A percentile compares a stretch with the other conserved stretches of the same genome.
Evolutionary conservation across 2,888 invertebrate species (phyloP).

Genomic region (Neria commutata): DNA sequence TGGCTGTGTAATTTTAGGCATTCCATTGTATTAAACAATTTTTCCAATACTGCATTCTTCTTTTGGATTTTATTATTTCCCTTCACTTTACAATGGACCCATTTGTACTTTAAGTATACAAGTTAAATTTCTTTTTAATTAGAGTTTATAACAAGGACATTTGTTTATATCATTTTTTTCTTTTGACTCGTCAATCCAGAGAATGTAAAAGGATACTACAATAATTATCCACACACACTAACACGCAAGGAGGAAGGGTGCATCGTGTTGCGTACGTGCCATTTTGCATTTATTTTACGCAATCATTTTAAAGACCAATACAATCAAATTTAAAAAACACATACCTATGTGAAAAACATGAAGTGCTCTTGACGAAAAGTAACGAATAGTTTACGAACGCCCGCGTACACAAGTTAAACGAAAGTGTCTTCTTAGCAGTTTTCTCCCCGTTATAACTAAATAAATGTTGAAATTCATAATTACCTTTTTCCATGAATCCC

Average conservation of each 20-base stretch:
- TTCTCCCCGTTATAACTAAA: conserved; percentile 4
- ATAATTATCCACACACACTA: too few species aligned
- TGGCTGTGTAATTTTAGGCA: conserved; percentile 21
- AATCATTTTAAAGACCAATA: background rate
- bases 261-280: conserved; percentile 34
- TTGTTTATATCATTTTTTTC: too few species aligned
- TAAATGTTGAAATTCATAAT: conserved; percentile 25
- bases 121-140: too few species aligned
- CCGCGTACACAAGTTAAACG: too few species aligned
- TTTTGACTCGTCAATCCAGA: too few species aligned
- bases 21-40: conserved; percentile 31
- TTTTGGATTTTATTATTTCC: conserved; percentile 6
- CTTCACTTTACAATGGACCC: too few species aligned
- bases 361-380: background rate
- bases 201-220: too few species aligned
- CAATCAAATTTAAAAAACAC: background rate
- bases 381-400: background rate
- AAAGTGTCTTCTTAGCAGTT: conserved; percentile 27
- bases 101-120: conserved; percentile 11
- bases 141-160: too few species aligned
- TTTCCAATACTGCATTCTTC: conserved; percentile 35
- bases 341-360: conserved; percentile 7
- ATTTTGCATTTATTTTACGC: conserved; percentile 36
- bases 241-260: too few species aligned
- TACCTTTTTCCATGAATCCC: conserved; percentile 10